Evolutionary conservation across 1,140 invertebrate genomes (phyloP).

Genomic region (silkworm (Bombyx mori)): ASM3026992v2 NC_085129.1:478501-479000

Average conservation of each 20-base stretch:
- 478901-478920: slow-evolving; percentile 79
- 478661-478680: neutral
- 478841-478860: slow-evolving; percentile 44
- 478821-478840: slow-evolving; percentile 43
- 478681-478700: neutral
- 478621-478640: too few relatives aligned
- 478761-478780: slow-evolving; percentile 28
- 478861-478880: slow-evolving; percentile 73
- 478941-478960: slow-evolving; percentile 85
- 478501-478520: too few relatives aligned
- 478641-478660: too few relatives aligned
- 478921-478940: slow-evolving; percentile 79
- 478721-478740: neutral
- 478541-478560: too few relatives aligned
- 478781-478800: slow-evolving; percentile 50
- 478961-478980: slow-evolving; percentile 84
- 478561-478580: too few relatives aligned
- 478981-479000: slow-evolving; percentile 82
- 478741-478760: too few relatives aligned
- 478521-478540: too few relatives aligned
- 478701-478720: neutral
- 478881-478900: slow-evolving; percentile 79
- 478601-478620: too few relatives aligned
- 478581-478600: too few relatives aligned
- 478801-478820: slow-evolving; percentile 52